Conservation (phyloP, 1,140 invertebrate genomes). For the Paraescarpia echinospica region DNA sequence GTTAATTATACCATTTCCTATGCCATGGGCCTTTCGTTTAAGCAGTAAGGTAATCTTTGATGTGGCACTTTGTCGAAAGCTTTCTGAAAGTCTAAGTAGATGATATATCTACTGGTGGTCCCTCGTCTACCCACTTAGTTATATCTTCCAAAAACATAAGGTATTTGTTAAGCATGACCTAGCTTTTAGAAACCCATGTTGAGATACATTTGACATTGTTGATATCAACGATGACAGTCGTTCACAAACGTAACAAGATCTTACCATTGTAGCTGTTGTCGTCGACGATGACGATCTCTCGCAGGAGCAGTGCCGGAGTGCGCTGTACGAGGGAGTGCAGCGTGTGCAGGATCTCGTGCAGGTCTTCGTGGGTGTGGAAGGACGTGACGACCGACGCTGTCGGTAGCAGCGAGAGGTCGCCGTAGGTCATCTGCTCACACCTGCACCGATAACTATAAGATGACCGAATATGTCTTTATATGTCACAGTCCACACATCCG, state of each 20-base stretch:
- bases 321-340: slow-evolving; percentile 83
- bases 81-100: too few relatives aligned
- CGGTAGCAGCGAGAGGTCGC: slow-evolving; percentile 64
- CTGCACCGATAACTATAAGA: neutral
- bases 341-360: slow-evolving; percentile 75
- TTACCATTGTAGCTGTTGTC: slow-evolving; percentile 29
- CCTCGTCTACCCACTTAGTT: neutral
- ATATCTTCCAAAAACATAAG: too few relatives aligned
- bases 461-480: neutral
- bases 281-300: slow-evolving; percentile 35
- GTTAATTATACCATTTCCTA: too few relatives aligned
- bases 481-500: too few relatives aligned
- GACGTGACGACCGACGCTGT: slow-evolving; percentile 93
- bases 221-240: slow-evolving; percentile 27
- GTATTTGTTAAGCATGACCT: too few relatives aligned
- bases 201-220: slow-evolving; percentile 20
- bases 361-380: slow-evolving; percentile 86
- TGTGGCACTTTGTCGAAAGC: too few relatives aligned
- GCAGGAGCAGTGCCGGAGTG: slow-evolving; percentile 72
- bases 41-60: too few relatives aligned
- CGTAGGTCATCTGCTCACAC: neutral
- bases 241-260: neutral
- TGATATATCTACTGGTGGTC: too few relatives aligned
- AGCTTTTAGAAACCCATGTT: too few relatives aligned
- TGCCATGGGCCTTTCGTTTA: too few relatives aligned